Evolutionary conservation across 2,113 vertebrate species (phyloP).

Genomic region (Microcebus murinus): DNA sequence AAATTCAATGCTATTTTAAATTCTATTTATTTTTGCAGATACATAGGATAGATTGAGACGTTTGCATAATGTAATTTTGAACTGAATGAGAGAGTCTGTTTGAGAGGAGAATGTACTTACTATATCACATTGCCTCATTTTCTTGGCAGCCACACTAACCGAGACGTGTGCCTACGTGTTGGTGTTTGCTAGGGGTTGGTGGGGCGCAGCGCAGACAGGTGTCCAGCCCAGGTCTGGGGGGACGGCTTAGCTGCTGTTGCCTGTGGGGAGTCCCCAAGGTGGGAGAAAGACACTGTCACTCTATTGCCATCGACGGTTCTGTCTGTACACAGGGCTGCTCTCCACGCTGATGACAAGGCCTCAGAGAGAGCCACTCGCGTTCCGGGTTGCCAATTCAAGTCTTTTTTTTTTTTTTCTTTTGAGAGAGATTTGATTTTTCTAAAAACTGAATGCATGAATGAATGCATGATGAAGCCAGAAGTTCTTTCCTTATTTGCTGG

Average conservation of each 20-base stretch:
- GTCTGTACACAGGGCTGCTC: rapidly evolving
- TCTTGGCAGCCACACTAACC: background rate
- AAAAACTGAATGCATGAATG: background rate
- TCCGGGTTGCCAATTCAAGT: background rate
- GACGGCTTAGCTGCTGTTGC: rapidly evolving
- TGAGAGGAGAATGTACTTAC: background rate
- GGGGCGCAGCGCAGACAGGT: rapidly evolving
- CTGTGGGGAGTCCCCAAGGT: rapidly evolving
- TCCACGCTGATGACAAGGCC: rapidly evolving
- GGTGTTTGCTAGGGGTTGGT: rapidly evolving
- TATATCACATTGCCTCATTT: background rate
- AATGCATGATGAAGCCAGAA: background rate
- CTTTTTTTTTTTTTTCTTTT: background rate
- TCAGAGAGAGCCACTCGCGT: background rate
- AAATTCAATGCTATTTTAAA: background rate
- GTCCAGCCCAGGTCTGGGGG: background rate
- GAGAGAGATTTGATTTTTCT: background rate
- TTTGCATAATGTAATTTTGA: background rate
- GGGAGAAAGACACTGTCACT: rapidly evolving
- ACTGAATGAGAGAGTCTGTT: background rate
- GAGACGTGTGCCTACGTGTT: rapidly evolving
- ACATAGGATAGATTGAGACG: background rate
- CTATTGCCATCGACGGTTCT: rapidly evolving
- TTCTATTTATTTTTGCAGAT: background rate
- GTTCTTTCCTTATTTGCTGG: background rate